Evolutionary conservation across 2,113 vertebrate genomes (phyloP), one percentile per base, ranked within the genome.

Genomic region (Tupaia chinensis): DNA sequence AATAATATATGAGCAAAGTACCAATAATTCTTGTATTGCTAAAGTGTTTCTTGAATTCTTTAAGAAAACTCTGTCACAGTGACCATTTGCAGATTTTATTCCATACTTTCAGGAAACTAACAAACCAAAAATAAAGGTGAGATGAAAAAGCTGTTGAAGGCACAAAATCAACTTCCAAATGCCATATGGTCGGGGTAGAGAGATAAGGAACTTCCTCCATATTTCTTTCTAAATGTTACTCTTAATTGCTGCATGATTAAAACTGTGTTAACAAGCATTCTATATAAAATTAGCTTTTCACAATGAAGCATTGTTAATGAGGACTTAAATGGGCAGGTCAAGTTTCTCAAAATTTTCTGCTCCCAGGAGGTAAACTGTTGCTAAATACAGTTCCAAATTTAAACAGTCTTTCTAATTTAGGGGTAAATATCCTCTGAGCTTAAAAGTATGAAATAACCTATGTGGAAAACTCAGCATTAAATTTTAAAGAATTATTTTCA

Each of bases 101-200:
- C 63, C 65, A 93, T 93, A 83, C 53, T 78, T 91, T 89, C 32
- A 87, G 70, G 72, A 96, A 96, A 79, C 69, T 89, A 91, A 91
- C 58, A 86, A 94, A 91, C 65, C 73, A 94, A 97, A 97, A 93
- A 89, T 96, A 97, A 94, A 97, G 72, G 85, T 92, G 91, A 95
- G 16, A 94, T 70, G 20, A 95, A 89, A 83, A 93, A 85, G 87
- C 58, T 83, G 34, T 76, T 63, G 22, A 68, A 83, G 29, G 82
- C 54, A 65, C 17, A 78, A 60, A 82, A 91, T 91, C 77, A 68
- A 69, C 32, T 96, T 93, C 25, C 53, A 69, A 5, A 19, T 54
- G 63, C 88, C 84, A 96, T 76, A 95, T 69, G 60, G 80, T 79
- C 29, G 70, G 88, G 20, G 44, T 53, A 90, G 82, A 29, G 78